Conservation (phyloP, 1,140 invertebrate genomes). For the Polypedilum pembai region DNA sequence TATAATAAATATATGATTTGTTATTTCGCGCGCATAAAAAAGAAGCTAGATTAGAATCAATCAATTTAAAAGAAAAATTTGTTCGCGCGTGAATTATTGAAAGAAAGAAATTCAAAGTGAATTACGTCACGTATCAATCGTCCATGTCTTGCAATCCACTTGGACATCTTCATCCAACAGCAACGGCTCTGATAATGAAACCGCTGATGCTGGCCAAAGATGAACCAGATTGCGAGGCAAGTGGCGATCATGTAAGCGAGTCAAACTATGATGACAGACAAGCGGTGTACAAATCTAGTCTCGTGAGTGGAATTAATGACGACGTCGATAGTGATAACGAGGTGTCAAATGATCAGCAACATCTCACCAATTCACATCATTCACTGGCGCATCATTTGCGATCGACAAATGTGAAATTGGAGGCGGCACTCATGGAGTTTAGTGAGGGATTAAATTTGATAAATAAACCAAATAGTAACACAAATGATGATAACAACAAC, state of each 20-base stretch:
- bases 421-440: neutral
- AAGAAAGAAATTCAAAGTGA: neutral
- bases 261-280: conserved; percentile 21
- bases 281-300: conserved; percentile 20
- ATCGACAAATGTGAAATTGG: neutral
- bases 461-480: conserved; percentile 27
- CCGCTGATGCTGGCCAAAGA: conserved; percentile 6
- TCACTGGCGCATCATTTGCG: conserved; percentile 1
- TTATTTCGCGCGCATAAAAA: too few relatives aligned
- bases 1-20: too few relatives aligned
- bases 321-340: conserved; percentile 22
- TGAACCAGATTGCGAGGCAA: conserved; percentile 20
- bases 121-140: conserved; percentile 5
- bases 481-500: conserved; percentile 27
- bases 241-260: conserved; percentile 12
- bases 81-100: neutral
- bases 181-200: conserved; percentile 15
- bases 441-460: conserved; percentile 22
- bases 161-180: conserved; percentile 1
- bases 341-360: conserved; percentile 10
- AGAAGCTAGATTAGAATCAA: too few relatives aligned
- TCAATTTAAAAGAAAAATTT: neutral
- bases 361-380: conserved; percentile 18
- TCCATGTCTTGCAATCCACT: conserved; percentile 24
- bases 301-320: neutral